Evolutionary conservation across 2,888 invertebrate species (phyloP).

Genomic region (Cepaea hortensis): DNA sequence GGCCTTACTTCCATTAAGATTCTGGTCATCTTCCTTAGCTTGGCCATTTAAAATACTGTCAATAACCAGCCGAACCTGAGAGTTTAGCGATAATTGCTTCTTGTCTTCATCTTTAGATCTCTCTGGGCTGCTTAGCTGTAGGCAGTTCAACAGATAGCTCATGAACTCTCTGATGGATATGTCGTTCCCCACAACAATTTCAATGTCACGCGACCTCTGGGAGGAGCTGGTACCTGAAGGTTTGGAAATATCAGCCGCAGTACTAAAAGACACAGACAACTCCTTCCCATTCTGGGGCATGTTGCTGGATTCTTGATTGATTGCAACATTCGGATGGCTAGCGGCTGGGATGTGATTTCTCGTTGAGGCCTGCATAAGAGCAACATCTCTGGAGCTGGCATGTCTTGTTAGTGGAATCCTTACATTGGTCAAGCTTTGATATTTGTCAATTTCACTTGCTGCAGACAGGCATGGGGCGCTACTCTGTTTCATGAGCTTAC

Average conservation of each 20-base stretch:
- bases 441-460: background rate
- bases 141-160: constrained; percentile 3
- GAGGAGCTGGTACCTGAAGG: background rate
- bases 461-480: background rate
- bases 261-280: no score
- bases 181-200: constrained; percentile 26
- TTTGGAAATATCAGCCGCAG: background rate
- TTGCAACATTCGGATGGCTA: no score
- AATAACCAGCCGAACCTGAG: constrained; percentile 21
- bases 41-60: constrained; percentile 15
- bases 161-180: constrained; percentile 12
- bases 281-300: background rate
- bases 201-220: background rate
- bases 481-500: background rate
- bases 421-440: background rate
- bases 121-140: constrained; percentile 11
- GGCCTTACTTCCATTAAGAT: background rate
- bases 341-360: no score
- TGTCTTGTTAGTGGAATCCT: background rate
- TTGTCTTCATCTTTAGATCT: background rate
- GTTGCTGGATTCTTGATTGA: background rate
- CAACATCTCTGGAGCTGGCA: background rate
- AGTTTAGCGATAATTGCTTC: background rate
- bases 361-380: background rate
- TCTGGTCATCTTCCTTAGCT: background rate